Evolutionary conservation across 2,888 invertebrate genomes (phyloP).

Genomic region (Athripsodes cinereus): DNA sequence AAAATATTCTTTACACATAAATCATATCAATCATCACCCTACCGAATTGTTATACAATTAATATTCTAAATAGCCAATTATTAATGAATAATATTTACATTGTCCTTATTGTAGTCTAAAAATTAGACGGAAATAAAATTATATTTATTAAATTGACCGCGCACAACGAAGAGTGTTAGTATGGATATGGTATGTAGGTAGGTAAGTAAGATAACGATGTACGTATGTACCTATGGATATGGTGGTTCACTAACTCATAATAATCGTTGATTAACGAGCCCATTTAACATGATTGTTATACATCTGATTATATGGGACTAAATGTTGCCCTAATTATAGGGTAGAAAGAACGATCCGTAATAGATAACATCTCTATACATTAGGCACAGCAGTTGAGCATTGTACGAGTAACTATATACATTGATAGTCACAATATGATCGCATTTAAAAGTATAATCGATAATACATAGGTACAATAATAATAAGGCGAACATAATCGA

Average conservation of each 20-base stretch:
- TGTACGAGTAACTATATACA: not conserved
- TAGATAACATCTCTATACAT: constrained; percentile 1
- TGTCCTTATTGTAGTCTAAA: no score
- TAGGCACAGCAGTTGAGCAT: not conserved
- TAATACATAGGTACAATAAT: not conserved
- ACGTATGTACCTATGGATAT: not conserved
- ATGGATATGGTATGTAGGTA: not conserved
- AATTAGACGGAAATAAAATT: not conserved
- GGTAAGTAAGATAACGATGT: not conserved
- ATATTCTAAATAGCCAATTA: no score
- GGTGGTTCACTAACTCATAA: not conserved
- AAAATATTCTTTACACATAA: no score
- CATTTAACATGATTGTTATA: constrained; percentile 2
- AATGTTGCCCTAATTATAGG: constrained; percentile 2
- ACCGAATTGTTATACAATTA: no score
- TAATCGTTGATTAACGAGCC: not conserved
- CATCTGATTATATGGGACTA: not conserved
- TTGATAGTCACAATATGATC: not conserved
- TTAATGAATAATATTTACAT: no score
- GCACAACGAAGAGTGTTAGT: not conserved
- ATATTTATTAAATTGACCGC: not conserved
- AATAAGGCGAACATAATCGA: not conserved
- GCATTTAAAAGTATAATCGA: not conserved
- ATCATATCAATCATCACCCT: no score
- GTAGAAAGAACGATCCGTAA: not conserved